These are phyloP conservation scores for Myiothlypis chrysogaster DNA, from an alignment of 2,797 vertebrate genomes.

Conservation along the genomic window DNA sequence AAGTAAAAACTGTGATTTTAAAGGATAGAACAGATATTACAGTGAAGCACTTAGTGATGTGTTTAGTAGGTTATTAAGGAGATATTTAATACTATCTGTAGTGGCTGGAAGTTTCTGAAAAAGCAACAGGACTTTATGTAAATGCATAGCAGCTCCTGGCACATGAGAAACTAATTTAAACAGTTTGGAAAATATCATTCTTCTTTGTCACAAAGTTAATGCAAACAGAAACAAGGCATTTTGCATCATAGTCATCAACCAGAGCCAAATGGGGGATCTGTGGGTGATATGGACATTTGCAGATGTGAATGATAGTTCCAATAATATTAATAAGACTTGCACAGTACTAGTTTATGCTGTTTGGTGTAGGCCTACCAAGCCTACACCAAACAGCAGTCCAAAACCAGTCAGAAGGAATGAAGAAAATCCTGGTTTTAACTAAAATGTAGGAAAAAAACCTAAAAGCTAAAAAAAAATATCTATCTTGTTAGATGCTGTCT, in stretches of 20 bases:
- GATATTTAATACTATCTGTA: not conserved
- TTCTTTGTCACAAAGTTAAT: conserved; percentile 23
- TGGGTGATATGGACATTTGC: not conserved
- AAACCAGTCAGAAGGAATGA: not conserved
- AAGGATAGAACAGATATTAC: not conserved
- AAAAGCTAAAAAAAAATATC: not conserved
- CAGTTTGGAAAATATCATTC: not conserved
- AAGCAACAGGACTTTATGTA: not conserved
- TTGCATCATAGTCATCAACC: not conserved
- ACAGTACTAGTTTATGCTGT: not conserved
- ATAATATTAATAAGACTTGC: not conserved
- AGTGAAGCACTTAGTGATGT: not conserved
- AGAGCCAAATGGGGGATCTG: not conserved
- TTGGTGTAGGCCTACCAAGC: not conserved
- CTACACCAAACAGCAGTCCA: not conserved
- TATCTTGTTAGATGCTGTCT: not conserved
- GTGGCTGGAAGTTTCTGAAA: not conserved
- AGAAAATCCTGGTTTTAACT: not conserved
- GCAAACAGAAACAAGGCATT: not conserved
- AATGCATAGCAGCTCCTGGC: not conserved
- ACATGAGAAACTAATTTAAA: not conserved
- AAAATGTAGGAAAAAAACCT: not conserved
- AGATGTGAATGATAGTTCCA: not conserved
- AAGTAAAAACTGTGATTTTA: not conserved
- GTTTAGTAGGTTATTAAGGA: not conserved